Base-by-base conservation (phyloP, 1,140 invertebrate genomes). In the Plectus sambesii region DNA sequence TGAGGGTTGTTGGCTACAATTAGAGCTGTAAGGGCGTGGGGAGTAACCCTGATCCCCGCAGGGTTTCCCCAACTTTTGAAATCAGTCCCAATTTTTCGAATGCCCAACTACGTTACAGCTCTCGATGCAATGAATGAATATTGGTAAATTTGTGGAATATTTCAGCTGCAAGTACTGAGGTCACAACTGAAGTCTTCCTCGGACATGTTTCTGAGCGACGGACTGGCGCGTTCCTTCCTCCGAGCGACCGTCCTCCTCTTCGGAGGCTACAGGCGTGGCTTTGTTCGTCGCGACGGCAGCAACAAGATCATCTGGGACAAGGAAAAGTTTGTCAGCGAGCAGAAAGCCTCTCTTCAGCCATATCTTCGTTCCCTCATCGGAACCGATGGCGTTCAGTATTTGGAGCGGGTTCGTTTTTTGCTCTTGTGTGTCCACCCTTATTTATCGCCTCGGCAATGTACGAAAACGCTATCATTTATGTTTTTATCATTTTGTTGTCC, bases 331-430 rank as follows among this genome's bases (percentile, higher is more conserved):
- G 35, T 66, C 0, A 24, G 42, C 1, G 51, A 55, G 19, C 62
- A 65, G 33, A 37, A 53, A 23, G 37, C 44, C 5, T 53, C 42
- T 8, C 44, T 58, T 15, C 51, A 60, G 19, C 44, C 59, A n/a
- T 63, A 45, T 53, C 33, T 65, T 3, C 30, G 17, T 2, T 59
- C 59, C 1, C 39, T 63, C 12, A 40, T 65, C n/a, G 61, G 61
- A 23, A 37, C 51, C 17, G 61, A 63, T 41, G 61, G 61, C n/a
- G 61, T 63, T 8, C 61, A 63, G 36, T 63, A 63, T 47, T 51
- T 63, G 17, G 61, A 63, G 36, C 51, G 61, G 38, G 58, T 60
- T 15, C 22, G 46, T 49, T 30, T 23, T 24, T 12, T 30, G n/a
- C n/a, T n/a, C n/a, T n/a, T n/a, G n/a, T n/a, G n/a, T n/a, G n/a